Evolutionary conservation across 1,140 invertebrate species (phyloP).

Genomic region (Papilio glaucus): DNA sequence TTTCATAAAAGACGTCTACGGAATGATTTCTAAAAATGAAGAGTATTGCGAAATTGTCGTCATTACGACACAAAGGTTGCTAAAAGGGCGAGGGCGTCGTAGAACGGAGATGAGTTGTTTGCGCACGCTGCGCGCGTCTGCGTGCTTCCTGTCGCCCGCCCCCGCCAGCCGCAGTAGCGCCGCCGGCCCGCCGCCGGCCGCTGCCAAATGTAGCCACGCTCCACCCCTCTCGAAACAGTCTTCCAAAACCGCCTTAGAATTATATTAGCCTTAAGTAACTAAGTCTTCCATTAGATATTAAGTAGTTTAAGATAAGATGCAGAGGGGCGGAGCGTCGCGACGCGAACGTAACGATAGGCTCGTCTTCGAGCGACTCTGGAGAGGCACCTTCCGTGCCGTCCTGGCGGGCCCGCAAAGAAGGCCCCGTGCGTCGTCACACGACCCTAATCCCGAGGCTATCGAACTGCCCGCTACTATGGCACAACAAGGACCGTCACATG

Average conservation of each 20-base stretch:
- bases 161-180: slow-evolving; percentile 74
- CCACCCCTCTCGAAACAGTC: slow-evolving; percentile 58
- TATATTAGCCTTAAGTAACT: slow-evolving; percentile 66
- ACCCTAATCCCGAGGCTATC: slow-evolving; percentile 76
- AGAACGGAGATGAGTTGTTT: slow-evolving; percentile 68
- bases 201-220: slow-evolving; percentile 68
- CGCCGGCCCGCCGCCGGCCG: slow-evolving; percentile 74
- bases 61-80: slow-evolving; percentile 39
- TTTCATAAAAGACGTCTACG: neutral
- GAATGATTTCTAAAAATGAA: neutral
- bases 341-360: slow-evolving; percentile 83
- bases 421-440: slow-evolving; percentile 80
- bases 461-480: slow-evolving; percentile 49
- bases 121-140: slow-evolving; percentile 77
- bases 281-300: slow-evolving; percentile 45
- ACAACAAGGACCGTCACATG: slow-evolving; percentile 48
- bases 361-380: slow-evolving; percentile 86
- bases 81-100: slow-evolving; percentile 46
- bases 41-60: neutral
- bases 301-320: slow-evolving; percentile 61
- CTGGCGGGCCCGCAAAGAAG: slow-evolving; percentile 70
- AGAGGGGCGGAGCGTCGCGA: slow-evolving; percentile 72
- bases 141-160: slow-evolving; percentile 67
- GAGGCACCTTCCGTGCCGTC: slow-evolving; percentile 84
- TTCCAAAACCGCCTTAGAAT: slow-evolving; percentile 70